Base-by-base conservation (phyloP, 2,888 invertebrate genomes). In the Tipula confusa region DNA sequence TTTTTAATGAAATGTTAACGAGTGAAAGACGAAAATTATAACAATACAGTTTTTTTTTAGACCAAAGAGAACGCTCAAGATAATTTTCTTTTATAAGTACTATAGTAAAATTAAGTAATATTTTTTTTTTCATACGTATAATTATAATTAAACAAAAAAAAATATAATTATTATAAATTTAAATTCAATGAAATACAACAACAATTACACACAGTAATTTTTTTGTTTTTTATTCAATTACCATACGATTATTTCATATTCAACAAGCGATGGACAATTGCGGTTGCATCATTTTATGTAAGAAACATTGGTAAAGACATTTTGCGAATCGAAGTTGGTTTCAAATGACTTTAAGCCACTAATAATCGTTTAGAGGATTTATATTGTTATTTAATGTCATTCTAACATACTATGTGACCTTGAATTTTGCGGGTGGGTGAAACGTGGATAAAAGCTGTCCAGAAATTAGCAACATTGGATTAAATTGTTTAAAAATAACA, bases 1-100 rank as follows among this genome's bases (percentile, higher is more conserved):
- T 64, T 64, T 64, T 64, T 64, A n/a, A 24, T 64, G 64, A 64
- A 64, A 64, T 64, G 9, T 24, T 7, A 64, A n/a, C n/a, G n/a
- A 64, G 64, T 64, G 64, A 64, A 64, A 64, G 64, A 64, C 64
- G 64, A 64, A 64, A 64, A 64, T 64, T 64, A 64, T 64, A 64
- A 64, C 64, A 64, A 64, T 64, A 64, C 64, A 64, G 64, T 24
- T 24, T 64, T n/a, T n/a, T n/a, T n/a, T 64, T 64, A 64, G 7
- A 18, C 64, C 24, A 64, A 64, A 64, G 64, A 9, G 64, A 64
- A 64, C 24, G 64, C 24, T 64, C 64, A 24, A 64, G 64, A 64
- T 64, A 64, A 64, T 64, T 24, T 64, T 64, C 24, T 64, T 64
- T 64, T 64, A n/a, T n/a, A 24, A 18, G 64, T 64, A 24, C 11